Percentiles rank a stretch among this genome's conserved stretches.
phyloP scores from a whole-genome alignment of 1,140 invertebrate genomes.

The Daktulosphaira vitifoliae region DNA sequence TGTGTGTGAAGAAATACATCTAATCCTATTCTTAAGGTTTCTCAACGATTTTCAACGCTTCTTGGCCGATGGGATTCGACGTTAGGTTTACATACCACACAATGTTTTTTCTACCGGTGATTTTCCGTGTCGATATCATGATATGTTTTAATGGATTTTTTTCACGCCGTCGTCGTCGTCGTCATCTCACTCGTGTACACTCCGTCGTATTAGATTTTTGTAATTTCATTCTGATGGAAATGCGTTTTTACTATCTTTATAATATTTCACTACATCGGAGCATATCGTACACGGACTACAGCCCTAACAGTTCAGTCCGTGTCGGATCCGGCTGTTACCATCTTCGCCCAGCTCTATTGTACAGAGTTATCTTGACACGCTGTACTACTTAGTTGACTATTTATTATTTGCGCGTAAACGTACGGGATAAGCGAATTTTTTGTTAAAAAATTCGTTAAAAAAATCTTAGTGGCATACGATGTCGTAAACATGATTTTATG shows the following conservation, averaged over 20 bases:
- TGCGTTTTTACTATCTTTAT: background rate
- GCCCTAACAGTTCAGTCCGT: too few relatives aligned
- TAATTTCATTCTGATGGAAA: slow-evolving; percentile 7
- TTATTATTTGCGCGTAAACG: too few relatives aligned
- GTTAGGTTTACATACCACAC: background rate
- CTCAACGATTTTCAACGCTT: slow-evolving; percentile 31
- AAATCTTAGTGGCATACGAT: too few relatives aligned
- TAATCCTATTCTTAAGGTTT: slow-evolving; percentile 29
- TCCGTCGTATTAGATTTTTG: background rate
- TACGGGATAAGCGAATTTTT: too few relatives aligned
- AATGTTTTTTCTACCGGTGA: slow-evolving; percentile 1
- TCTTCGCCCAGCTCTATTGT: too few relatives aligned
- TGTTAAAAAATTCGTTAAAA: too few relatives aligned
- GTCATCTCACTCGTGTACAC: background rate
- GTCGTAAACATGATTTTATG: too few relatives aligned
- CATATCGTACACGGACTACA: too few relatives aligned
- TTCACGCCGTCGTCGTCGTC: background rate
- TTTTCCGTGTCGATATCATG: slow-evolving; percentile 32
- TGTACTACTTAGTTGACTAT: too few relatives aligned
- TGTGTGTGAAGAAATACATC: slow-evolving; percentile 19
- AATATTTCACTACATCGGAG: too few relatives aligned
- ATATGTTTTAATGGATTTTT: slow-evolving; percentile 32
- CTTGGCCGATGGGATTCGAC: slow-evolving; percentile 3
- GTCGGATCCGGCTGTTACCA: slow-evolving; percentile 14
- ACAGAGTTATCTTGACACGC: too few relatives aligned